phyloP scores from a whole-genome alignment of 2,797 vertebrate genomes.

The Phoeniculus purpureus region DNA sequence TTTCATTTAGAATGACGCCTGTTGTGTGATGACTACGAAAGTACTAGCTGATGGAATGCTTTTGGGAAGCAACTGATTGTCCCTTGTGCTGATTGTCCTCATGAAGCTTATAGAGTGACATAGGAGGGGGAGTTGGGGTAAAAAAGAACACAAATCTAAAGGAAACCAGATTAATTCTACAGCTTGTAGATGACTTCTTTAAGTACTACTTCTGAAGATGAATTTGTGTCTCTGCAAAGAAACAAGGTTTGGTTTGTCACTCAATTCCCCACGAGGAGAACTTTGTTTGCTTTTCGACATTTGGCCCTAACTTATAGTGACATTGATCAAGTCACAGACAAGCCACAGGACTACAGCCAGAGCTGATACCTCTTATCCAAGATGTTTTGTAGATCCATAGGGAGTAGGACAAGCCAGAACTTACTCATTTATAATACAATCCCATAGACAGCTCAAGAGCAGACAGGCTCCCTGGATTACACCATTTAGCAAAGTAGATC shows the following conservation, averaged over 20 bases:
- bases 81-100: not conserved
- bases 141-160: not conserved
- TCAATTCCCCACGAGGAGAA: not conserved
- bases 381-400: not conserved
- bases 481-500: not conserved
- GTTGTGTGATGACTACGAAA: not conserved
- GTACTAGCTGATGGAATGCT: not conserved
- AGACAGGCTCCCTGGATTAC: not conserved
- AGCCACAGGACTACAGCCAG: not conserved
- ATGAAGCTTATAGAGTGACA: not conserved
- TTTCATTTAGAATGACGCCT: not conserved
- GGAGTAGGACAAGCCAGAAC: not conserved
- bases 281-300: not conserved
- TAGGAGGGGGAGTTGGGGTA: not conserved
- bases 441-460: not conserved
- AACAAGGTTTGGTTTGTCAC: not conserved
- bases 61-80: not conserved
- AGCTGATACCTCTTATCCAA: not conserved
- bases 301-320: not conserved
- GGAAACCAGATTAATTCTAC: not conserved
- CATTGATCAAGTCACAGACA: not conserved
- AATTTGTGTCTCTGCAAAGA: not conserved
- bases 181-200: not conserved
- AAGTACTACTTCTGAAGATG: not conserved
- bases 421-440: not conserved